Evolutionary conservation across 2,888 invertebrate genomes (phyloP), one percentile per base, ranked within the genome.

Genomic region (Aspidiotus rigidus): DNA sequence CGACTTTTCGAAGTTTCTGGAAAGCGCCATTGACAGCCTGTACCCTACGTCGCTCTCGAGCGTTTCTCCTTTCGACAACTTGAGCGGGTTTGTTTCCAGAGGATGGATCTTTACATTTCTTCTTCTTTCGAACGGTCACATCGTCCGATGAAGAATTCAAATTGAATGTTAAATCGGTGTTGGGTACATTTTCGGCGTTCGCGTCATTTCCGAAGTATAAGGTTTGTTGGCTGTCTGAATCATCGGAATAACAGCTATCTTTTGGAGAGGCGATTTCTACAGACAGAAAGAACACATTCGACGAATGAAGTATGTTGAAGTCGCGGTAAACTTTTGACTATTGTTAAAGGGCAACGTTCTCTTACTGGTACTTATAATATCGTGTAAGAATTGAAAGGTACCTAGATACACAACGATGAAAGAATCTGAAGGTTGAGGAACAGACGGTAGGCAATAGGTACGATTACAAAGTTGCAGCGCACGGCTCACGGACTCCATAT

Each of bases 21-120:
- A 85, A 86, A 49, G 85, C 85, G 70, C 77, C 79, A 77, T 86
- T 86, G 72, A 86, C 85, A 13, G 85, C 84, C 75, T 85, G 83
- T 41, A 86, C 85, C 72, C 86, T 78, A 70, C 82, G 78, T 73
- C 85, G 76, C 77, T 86, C 85, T 62, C 86, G 77, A 7, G 84
- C 85, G 76, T 86, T 86, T 70, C 85, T 75, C 16, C 74, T 74
- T 7, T 74, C 72, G 57, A 73, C 72, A 56, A 70, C 71, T 55
- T 73, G 72, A 5, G 72, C 71, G 16, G 72, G 72, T 64, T 72
- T 71, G 39, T 70, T 69, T 15, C 69, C 69, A 16, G 71, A 72
- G 39, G 70, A 63, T 11, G 70, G 64, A 9, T 72, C 72, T 56
- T 72, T 72, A 8, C 69, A 67, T 15, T 70, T 64, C 44, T 69